Base-by-base conservation (phyloP, 2,113 vertebrate genomes). In the Herpailurus yagouaroundi region DNA sequence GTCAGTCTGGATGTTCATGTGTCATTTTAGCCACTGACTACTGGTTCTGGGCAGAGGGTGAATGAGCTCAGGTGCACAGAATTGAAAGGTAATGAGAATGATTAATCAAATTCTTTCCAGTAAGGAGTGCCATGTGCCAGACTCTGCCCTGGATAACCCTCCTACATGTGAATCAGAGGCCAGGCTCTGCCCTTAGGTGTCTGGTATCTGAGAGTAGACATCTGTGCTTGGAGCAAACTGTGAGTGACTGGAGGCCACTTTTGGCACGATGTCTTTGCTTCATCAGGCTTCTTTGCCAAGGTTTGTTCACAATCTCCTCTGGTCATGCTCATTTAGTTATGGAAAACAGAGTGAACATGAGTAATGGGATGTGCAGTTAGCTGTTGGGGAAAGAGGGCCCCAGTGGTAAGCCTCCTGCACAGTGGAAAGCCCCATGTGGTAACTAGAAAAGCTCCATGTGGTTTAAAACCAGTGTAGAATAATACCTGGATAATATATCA, bases 61-160 rank as follows among this genome's bases (percentile, higher is more conserved):
- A 73, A 71, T 91, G 97, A 97, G 98, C 98, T 97, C 98, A 98
- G 98, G 98, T 98, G 98, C 95, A 57, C 50, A 79, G 91, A 98
- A 98, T 97, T 96, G 97, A 96, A 97, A 98, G 96, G 95, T 98
- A 98, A 98, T 98, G 97, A 97, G 97, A 96, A 97, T 95, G 95
- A 98, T 98, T 98, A 98, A 98, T 98, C 97, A 98, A 98, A 98
- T 98, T 98, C 76, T 97, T 98, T 98, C 97, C 85, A 95, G 95
- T 97, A 92, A 94, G 94, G 95, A 64, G 55, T 95, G 68, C 88
- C 91, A 76, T 14, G 69, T 83, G 96, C 93, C 97, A 98, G 81
- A 45, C 68, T 89, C 15, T 98, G 97, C 97, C 91, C 91, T 97
- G 97, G 93, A 77, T 96, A 97, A 96, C 96, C 93, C 96, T 95